Conservation (phyloP, 2,888 invertebrate species). For the Nezara viridula region DNA sequence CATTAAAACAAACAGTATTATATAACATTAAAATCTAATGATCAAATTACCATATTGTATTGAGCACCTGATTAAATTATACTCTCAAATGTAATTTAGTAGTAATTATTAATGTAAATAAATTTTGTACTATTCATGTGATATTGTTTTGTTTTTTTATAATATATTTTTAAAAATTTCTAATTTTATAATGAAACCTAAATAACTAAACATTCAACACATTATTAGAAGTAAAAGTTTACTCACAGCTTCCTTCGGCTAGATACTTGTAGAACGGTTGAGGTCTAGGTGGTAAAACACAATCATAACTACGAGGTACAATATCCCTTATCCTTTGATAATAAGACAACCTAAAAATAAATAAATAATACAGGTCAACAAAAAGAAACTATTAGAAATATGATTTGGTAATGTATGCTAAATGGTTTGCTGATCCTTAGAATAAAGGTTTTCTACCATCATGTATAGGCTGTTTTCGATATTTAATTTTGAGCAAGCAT, state of each 20-base stretch:
- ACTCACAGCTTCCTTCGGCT: slow-evolving; percentile 89
- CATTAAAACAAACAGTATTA: no score
- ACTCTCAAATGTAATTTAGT: background rate
- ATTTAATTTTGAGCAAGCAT: no score
- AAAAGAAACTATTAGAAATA: no score
- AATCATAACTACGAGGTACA: slow-evolving; percentile 88
- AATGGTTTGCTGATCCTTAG: no score
- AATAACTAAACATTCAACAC: slow-evolving; percentile 57
- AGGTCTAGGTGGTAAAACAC: slow-evolving; percentile 87
- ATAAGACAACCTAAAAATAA: slow-evolving; percentile 83
- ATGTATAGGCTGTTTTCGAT: no score
- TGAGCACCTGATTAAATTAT: background rate
- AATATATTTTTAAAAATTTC: slow-evolving; percentile 5
- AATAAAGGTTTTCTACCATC: no score
- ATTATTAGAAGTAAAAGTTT: slow-evolving; percentile 52
- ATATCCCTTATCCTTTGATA: slow-evolving; percentile 94
- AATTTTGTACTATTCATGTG: slow-evolving; percentile 30
- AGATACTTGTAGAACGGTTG: slow-evolving; percentile 92
- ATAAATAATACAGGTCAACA: no score
- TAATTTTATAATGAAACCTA: background rate
- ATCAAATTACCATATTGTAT: background rate
- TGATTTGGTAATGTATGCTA: no score
- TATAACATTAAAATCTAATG: background rate
- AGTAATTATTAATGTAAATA: slow-evolving; percentile 26
- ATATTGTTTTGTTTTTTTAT: background rate